Percentiles rank a stretch among this genome's conserved stretches.
Conservation (phyloP, 1,140 invertebrate genomes). For the Scaptomyza graminum region DNA sequence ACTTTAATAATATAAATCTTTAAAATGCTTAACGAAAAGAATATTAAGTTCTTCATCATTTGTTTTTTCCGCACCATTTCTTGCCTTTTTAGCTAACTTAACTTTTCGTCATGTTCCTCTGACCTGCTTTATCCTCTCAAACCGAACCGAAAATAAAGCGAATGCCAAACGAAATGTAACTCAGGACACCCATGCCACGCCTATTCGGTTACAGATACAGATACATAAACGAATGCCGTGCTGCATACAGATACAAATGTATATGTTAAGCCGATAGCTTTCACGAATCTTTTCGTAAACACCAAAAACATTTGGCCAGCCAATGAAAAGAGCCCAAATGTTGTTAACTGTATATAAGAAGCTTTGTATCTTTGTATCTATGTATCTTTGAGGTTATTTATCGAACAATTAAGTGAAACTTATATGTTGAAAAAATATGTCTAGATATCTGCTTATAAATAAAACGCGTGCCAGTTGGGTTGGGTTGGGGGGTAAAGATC, state of each 20-base stretch:
- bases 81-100: not conserved
- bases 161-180: slow-evolving; percentile 15
- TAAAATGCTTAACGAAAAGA: too few species aligned
- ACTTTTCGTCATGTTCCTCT: too few species aligned
- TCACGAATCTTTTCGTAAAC: slow-evolving; percentile 49
- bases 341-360: slow-evolving; percentile 38
- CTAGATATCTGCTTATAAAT: slow-evolving; percentile 26
- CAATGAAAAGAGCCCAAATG: slow-evolving; percentile 55
- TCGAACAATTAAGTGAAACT: slow-evolving; percentile 8
- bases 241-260: slow-evolving; percentile 18
- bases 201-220: slow-evolving; percentile 12
- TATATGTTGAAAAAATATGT: not conserved
- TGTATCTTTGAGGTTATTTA: not conserved
- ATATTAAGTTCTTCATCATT: too few species aligned
- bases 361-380: slow-evolving; percentile 13
- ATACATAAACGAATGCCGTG: slow-evolving; percentile 34
- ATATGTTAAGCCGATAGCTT: slow-evolving; percentile 13
- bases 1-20: too few species aligned
- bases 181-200: slow-evolving; percentile 47
- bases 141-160: not conserved
- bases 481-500: not conserved
- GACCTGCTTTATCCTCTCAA: not conserved
- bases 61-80: too few species aligned
- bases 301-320: slow-evolving; percentile 46
- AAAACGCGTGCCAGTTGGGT: slow-evolving; percentile 50